Evolutionary conservation across 2,888 invertebrate species (phyloP).

Genomic region (Pycnomerus fuliginosus): DNA sequence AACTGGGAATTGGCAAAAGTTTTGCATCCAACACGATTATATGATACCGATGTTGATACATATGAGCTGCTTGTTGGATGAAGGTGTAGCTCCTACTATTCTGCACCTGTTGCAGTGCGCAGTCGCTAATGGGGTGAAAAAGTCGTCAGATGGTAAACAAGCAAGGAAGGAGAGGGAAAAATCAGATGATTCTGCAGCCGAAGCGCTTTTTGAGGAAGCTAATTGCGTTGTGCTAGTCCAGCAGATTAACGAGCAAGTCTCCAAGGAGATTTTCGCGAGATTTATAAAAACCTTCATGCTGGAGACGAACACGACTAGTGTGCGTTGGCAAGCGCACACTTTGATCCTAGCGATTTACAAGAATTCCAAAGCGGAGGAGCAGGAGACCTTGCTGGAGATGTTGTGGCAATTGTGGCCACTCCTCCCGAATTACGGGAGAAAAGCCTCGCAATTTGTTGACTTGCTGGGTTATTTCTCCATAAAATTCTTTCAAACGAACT

Average conservation of each 20-base stretch:
- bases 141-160: too few species aligned
- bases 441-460: conserved; percentile 96
- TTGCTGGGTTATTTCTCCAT: conserved; percentile 92
- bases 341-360: conserved; percentile 81
- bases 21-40: conserved; percentile 72
- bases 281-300: conserved; percentile 89
- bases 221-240: conserved; percentile 68
- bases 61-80: conserved; percentile 83
- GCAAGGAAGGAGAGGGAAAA: conserved; percentile 64
- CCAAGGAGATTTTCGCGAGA: conserved; percentile 63
- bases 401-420: conserved; percentile 92
- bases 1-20: conserved; percentile 94
- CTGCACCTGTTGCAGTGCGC: conserved; percentile 88
- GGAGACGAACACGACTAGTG: conserved; percentile 88
- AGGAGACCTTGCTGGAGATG: conserved; percentile 76
- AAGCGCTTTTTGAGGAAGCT: conserved; percentile 66
- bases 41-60: conserved; percentile 81
- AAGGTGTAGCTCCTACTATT: conserved; percentile 87
- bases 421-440: conserved; percentile 85
- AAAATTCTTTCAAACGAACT: conserved; percentile 75
- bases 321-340: conserved; percentile 95
- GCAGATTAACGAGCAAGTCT: conserved; percentile 68
- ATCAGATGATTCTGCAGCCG: conserved; percentile 66
- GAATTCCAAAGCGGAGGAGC: conserved; percentile 76
- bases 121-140: conserved; percentile 60